Evolutionary conservation across 2,797 vertebrate species (phyloP).

Genomic region (Cuniculus paca): DNA sequence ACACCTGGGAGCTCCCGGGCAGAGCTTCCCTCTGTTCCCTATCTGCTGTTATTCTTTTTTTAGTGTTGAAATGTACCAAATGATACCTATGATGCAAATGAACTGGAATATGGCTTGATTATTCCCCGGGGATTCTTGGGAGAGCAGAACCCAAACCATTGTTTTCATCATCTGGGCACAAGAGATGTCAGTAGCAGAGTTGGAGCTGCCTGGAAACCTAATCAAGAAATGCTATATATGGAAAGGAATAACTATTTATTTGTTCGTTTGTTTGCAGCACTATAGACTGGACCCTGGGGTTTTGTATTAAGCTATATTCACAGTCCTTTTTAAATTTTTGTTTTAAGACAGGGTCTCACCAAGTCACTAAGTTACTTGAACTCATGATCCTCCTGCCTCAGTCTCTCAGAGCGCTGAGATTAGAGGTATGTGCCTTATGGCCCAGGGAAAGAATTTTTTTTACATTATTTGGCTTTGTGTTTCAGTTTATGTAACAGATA

Average conservation of each 20-base stretch:
- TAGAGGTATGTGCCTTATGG: neutral
- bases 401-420: neutral
- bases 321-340: neutral
- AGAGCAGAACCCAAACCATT: neutral
- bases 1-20: neutral
- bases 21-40: neutral
- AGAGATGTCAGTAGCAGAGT: neutral
- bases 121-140: neutral
- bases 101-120: neutral
- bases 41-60: neutral
- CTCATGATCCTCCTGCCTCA: neutral
- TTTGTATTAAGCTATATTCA: neutral
- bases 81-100: neutral
- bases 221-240: neutral
- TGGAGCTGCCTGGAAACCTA: neutral
- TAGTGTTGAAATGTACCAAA: neutral
- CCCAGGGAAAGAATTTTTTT: neutral
- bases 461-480: neutral
- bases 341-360: neutral
- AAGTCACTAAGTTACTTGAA: neutral
- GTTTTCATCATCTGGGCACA: neutral
- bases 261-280: neutral
- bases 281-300: neutral
- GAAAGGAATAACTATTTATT: neutral
- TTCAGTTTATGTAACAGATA: neutral